Conservation (phyloP, 2,888 invertebrate genomes). For the Meganola albula region DNA sequence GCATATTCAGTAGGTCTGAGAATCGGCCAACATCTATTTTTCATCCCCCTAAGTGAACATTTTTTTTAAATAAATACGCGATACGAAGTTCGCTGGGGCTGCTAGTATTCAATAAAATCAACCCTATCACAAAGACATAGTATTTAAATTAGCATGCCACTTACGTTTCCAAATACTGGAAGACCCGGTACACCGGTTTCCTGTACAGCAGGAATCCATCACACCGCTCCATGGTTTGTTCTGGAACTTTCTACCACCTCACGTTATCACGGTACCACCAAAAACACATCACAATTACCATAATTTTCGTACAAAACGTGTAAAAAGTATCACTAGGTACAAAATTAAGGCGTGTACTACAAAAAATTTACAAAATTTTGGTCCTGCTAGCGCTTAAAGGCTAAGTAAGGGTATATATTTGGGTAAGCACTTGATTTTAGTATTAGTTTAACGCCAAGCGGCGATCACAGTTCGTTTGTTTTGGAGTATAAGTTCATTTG, state of each 20-base stretch:
- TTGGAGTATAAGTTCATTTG: conserved; percentile 29
- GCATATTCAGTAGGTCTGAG: no score
- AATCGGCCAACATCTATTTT: no score
- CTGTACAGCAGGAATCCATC: conserved; percentile 88
- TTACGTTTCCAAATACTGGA: conserved; percentile 91
- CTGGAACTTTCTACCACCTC: conserved; percentile 30
- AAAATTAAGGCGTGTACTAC: conserved; percentile 64
- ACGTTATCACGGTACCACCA: conserved; percentile 36
- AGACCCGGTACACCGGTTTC: conserved; percentile 87
- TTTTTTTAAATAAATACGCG: no score
- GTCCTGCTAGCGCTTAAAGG: conserved; percentile 73
- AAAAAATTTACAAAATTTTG: conserved; percentile 64
- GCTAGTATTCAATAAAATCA: no score
- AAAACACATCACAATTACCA: conserved; percentile 15
- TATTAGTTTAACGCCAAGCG: conserved; percentile 57
- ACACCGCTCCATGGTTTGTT: conserved; percentile 83
- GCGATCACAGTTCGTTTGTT: conserved; percentile 60
- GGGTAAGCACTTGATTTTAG: conserved; percentile 59
- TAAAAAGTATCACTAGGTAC: conserved; percentile 35
- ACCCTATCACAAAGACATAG: no score
- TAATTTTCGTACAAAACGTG: conserved; percentile 21
- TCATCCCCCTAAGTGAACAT: no score
- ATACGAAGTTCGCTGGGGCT: no score
- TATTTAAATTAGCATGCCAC: no score
- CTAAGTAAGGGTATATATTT: conserved; percentile 52